These are phyloP conservation scores for Pogonocherus hispidulus DNA, from an alignment of 2,888 invertebrate genomes.

Conservation along the genomic window DNA sequence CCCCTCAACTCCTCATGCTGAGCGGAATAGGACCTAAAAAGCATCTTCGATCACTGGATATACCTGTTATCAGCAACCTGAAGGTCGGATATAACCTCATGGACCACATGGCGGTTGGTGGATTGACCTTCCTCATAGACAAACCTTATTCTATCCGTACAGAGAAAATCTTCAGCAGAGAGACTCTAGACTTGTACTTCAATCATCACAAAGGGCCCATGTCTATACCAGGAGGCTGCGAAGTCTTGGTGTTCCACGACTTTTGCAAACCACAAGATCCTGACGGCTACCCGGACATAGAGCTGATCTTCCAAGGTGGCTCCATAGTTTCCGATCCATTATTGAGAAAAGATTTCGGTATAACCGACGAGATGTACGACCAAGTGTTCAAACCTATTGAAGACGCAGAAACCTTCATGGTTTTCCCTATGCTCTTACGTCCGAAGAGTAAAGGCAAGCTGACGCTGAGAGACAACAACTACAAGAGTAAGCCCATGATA, in stretches of 20 bases:
- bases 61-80: constrained; percentile 69
- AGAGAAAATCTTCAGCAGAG: constrained; percentile 58
- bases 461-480: constrained; percentile 71
- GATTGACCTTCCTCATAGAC: constrained; percentile 77
- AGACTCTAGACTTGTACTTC: constrained; percentile 61
- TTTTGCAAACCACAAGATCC: constrained; percentile 73
- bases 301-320: constrained; percentile 76
- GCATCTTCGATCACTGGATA: constrained; percentile 63
- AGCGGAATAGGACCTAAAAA: constrained; percentile 72
- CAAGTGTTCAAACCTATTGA: constrained; percentile 64
- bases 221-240: constrained; percentile 76
- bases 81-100: constrained; percentile 72
- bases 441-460: constrained; percentile 75
- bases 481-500: constrained; percentile 73
- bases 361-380: constrained; percentile 64
- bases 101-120: constrained; percentile 75
- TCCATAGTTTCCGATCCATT: constrained; percentile 73
- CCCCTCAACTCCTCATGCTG: constrained; percentile 85
- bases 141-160: constrained; percentile 67
- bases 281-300: constrained; percentile 77
- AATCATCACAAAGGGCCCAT: constrained; percentile 68
- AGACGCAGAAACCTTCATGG: constrained; percentile 67
- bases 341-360: constrained; percentile 68
- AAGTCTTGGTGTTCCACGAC: constrained; percentile 77
- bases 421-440: constrained; percentile 72